Conservation (phyloP, 2,888 invertebrate genomes). For the Cheilosia urbana region DNA sequence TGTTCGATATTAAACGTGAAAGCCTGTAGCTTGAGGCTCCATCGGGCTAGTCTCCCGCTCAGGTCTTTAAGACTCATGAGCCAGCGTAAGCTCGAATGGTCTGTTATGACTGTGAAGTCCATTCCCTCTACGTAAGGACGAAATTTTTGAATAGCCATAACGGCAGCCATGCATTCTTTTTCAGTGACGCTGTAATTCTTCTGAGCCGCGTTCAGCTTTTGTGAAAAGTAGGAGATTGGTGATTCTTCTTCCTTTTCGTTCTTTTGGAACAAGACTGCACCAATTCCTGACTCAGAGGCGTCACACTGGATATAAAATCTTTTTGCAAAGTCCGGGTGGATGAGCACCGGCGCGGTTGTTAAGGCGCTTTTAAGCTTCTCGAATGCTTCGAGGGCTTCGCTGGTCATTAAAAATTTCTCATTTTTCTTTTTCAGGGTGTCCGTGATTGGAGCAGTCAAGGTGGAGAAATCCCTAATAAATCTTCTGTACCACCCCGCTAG, state of each 20-base stretch:
- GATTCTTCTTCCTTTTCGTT: not conserved
- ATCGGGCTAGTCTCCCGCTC: no score
- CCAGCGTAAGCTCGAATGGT: no score
- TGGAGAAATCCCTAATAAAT: no score
- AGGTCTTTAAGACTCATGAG: no score
- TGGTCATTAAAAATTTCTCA: conserved; percentile 29
- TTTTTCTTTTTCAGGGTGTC: no score
- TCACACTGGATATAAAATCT: conserved; percentile 48
- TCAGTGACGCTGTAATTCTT: not conserved
- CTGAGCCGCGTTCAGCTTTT: not conserved
- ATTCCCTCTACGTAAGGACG: no score
- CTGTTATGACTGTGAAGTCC: no score
- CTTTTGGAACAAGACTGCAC: not conserved
- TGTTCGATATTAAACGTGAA: conserved; percentile 64
- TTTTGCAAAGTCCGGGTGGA: conserved; percentile 52
- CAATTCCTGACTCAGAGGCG: conserved; percentile 3
- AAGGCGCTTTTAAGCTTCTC: conserved; percentile 40
- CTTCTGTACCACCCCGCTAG: no score
- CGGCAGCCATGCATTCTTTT: no score
- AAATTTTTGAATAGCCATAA: no score
- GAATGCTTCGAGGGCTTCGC: conserved; percentile 43
- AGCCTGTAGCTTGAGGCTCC: not conserved
- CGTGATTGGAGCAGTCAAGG: no score
- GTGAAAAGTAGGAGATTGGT: not conserved
- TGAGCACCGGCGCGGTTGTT: conserved; percentile 56